Evolutionary conservation across 1,140 invertebrate genomes (phyloP).

Genomic region (Coptotermes formosanus): DNA sequence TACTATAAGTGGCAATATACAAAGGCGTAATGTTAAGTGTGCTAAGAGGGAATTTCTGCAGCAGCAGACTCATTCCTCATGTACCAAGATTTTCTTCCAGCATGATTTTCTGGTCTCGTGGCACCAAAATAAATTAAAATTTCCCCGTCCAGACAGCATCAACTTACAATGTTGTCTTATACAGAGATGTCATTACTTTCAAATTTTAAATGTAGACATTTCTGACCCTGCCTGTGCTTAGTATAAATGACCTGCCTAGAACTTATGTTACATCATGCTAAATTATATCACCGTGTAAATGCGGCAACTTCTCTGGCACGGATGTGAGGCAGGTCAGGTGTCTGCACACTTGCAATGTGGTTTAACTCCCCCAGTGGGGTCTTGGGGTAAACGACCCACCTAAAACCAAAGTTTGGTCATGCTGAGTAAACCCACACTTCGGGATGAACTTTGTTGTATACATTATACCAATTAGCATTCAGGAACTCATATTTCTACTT

Average conservation of each 20-base stretch:
- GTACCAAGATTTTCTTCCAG: no score
- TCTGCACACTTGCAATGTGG: neutral
- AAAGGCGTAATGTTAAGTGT: no score
- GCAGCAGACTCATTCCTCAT: no score
- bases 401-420: slow-evolving; percentile 8
- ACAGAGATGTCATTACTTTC: no score
- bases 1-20: no score
- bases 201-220: no score
- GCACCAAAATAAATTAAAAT: no score
- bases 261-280: slow-evolving; percentile 3
- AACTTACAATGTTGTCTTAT: no score
- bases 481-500: no score
- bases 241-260: neutral
- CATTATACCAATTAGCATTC: neutral
- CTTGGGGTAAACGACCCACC: slow-evolving; percentile 16
- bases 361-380: neutral
- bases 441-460: neutral
- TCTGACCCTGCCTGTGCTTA: neutral
- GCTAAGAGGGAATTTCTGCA: no score
- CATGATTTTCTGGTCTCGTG: no score
- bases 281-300: slow-evolving; percentile 3
- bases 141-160: no score
- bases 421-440: neutral
- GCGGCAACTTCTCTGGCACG: slow-evolving; percentile 6
- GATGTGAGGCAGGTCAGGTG: slow-evolving; percentile 12